These are phyloP conservation scores for Platichthys flesus DNA, from an alignment of 2,113 vertebrate species.

Conservation along the genomic window DNA sequence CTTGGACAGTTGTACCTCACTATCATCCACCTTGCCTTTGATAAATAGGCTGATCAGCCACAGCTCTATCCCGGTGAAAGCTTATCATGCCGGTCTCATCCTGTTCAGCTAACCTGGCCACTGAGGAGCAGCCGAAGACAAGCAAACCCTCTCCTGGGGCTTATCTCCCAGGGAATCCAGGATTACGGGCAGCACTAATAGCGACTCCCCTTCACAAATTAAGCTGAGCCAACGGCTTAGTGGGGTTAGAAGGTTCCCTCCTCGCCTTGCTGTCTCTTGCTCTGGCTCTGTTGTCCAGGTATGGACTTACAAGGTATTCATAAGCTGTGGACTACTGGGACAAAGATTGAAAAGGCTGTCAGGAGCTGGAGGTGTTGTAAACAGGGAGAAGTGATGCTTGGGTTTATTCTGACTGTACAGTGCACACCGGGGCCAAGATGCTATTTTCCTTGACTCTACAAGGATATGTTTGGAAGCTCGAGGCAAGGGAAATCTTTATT, in stretches of 20 bases:
- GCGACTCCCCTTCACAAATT: slow-evolving; percentile 59
- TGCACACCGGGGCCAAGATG: neutral
- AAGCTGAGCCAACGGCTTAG: slow-evolving; percentile 45
- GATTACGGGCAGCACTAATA: slow-evolving; percentile 64
- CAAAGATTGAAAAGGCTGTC: slow-evolving; percentile 1
- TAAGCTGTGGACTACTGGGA: slow-evolving; percentile 2
- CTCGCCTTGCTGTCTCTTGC: slow-evolving; percentile 14
- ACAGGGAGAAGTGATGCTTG: slow-evolving; percentile 10
- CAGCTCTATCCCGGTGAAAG: slow-evolving; percentile 32
- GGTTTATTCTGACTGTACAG: slow-evolving; percentile 6
- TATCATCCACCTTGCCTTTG: slow-evolving; percentile 22
- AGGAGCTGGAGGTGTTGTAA: slow-evolving; percentile 5
- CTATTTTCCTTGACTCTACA: slow-evolving; percentile 47
- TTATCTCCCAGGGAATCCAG: slow-evolving; percentile 67
- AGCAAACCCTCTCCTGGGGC: slow-evolving; percentile 48
- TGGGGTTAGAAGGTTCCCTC: slow-evolving; percentile 34
- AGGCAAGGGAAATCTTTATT: slow-evolving; percentile 33
- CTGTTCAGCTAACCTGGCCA: slow-evolving; percentile 58
- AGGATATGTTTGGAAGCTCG: slow-evolving; percentile 46
- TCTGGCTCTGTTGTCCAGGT: slow-evolving; percentile 20
- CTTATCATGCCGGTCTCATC: slow-evolving; percentile 57
- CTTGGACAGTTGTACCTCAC: slow-evolving; percentile 5
- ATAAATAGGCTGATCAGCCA: slow-evolving; percentile 36
- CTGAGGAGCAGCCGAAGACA: slow-evolving; percentile 34
- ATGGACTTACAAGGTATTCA: neutral